Percentiles rank a stretch among this genome's conserved stretches.
These are phyloP conservation scores for Volucella bombylans DNA, from an alignment of 2,888 invertebrate genomes.

Conservation along the genomic window DNA sequence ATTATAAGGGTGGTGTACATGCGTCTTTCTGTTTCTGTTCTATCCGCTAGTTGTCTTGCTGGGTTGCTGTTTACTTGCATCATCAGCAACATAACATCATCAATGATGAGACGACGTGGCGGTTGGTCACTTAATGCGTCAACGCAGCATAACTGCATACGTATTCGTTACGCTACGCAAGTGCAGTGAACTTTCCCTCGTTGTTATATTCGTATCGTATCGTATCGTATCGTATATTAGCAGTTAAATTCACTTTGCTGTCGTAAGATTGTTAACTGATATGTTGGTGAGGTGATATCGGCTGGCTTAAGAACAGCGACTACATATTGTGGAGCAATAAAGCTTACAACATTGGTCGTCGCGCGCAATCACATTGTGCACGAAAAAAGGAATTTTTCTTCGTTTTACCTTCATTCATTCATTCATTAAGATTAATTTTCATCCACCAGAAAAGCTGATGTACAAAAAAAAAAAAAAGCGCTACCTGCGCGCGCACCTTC, in stretches of 20 bases:
- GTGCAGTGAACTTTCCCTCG: constrained; percentile 72
- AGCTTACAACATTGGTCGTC: constrained; percentile 45
- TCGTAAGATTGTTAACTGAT: constrained; percentile 63
- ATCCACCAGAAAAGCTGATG: constrained; percentile 53
- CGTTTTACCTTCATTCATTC: constrained; percentile 33
- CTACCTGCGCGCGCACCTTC: constrained; percentile 60
- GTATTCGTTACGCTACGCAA: not conserved
- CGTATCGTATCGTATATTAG: constrained; percentile 36
- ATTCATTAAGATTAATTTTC: constrained; percentile 73
- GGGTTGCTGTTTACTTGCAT: constrained; percentile 56
- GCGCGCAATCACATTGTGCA: constrained; percentile 53
- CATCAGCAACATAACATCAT: constrained; percentile 55
- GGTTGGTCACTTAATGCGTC: constrained; percentile 69
- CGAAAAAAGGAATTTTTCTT: constrained; percentile 32
- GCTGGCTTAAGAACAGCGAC: constrained; percentile 56
- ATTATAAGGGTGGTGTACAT: constrained; percentile 71
- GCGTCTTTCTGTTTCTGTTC: constrained; percentile 63
- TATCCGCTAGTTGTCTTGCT: constrained; percentile 29
- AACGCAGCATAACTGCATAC: constrained; percentile 13
- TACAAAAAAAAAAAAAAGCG: constrained; percentile 18
- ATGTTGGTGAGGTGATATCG: constrained; percentile 61
- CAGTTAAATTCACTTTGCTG: constrained; percentile 50
- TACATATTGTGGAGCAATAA: constrained; percentile 50
- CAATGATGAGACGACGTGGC: constrained; percentile 55
- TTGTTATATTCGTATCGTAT: constrained; percentile 24